phyloP scores from a whole-genome alignment of 2,888 invertebrate species.

The Adela reaumurella region DNA sequence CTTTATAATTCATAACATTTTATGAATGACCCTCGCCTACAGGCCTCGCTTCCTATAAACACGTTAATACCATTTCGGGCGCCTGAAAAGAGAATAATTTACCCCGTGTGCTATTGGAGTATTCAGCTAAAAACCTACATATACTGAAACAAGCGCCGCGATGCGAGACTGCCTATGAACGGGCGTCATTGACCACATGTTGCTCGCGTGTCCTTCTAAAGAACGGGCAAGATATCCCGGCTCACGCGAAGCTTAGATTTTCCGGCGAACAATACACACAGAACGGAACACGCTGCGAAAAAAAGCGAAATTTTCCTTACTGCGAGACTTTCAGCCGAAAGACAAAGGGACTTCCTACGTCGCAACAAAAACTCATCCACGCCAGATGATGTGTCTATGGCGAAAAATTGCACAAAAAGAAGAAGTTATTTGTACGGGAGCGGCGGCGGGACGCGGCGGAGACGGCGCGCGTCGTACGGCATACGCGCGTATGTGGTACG shows the following conservation, averaged over 20 bases:
- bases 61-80: background rate
- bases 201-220: constrained; percentile 20
- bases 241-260: constrained; percentile 37
- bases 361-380: constrained; percentile 52
- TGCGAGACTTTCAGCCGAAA: constrained; percentile 47
- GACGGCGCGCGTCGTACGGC: no score
- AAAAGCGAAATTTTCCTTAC: constrained; percentile 40
- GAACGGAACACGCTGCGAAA: constrained; percentile 23
- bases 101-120: background rate
- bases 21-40: constrained; percentile 23
- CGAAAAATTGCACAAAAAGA: constrained; percentile 46
- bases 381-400: constrained; percentile 54
- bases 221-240: constrained; percentile 7
- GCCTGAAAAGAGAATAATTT: background rate
- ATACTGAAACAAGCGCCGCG: no score
- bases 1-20: constrained; percentile 28
- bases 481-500: constrained; percentile 24
- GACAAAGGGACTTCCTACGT: constrained; percentile 50
- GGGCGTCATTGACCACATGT: constrained; percentile 26
- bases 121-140: background rate
- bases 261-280: constrained; percentile 41
- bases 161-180: no score
- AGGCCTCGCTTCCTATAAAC: background rate
- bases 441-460: constrained; percentile 20
- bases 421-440: constrained; percentile 21